phyloP scores from a whole-genome alignment of 2,797 vertebrate genomes.

The Labroides dimidiatus region DNA sequence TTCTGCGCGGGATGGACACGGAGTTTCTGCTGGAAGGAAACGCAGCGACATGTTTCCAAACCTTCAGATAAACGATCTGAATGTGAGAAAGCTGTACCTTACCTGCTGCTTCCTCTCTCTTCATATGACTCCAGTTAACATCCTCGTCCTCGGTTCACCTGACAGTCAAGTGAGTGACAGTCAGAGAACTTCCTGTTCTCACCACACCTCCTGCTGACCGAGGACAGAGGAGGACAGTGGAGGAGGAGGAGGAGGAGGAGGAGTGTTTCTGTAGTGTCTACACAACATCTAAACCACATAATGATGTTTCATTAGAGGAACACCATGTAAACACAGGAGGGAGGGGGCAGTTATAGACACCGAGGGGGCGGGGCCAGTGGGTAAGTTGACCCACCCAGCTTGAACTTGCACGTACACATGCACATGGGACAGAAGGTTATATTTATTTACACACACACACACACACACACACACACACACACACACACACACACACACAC shows the following conservation, averaged over 20 bases:
- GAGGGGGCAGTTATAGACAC: no score
- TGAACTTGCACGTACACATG: no score
- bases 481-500: no score
- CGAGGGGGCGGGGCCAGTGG: no score
- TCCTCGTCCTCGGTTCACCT: not conserved
- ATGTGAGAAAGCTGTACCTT: not conserved
- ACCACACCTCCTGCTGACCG: constrained; percentile 10
- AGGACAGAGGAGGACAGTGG: not conserved
- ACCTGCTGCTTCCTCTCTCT: not conserved
- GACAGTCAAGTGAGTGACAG: not conserved
- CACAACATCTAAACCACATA: not conserved
- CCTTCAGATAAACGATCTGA: no score
- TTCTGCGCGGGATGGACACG: not conserved
- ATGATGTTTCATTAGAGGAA: not conserved
- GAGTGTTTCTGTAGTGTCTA: not conserved
- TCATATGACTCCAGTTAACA: not conserved
- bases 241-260: no score
- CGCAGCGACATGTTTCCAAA: no score
- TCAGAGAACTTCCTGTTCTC: not conserved
- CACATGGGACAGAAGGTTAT: no score
- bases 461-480: no score
- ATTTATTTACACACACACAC: no score
- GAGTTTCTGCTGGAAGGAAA: not conserved
- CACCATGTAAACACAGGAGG: not conserved
- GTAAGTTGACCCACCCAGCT: no score